Base-by-base conservation (phyloP, 2,888 invertebrate species). In the Limnephilus auricula region DNA sequence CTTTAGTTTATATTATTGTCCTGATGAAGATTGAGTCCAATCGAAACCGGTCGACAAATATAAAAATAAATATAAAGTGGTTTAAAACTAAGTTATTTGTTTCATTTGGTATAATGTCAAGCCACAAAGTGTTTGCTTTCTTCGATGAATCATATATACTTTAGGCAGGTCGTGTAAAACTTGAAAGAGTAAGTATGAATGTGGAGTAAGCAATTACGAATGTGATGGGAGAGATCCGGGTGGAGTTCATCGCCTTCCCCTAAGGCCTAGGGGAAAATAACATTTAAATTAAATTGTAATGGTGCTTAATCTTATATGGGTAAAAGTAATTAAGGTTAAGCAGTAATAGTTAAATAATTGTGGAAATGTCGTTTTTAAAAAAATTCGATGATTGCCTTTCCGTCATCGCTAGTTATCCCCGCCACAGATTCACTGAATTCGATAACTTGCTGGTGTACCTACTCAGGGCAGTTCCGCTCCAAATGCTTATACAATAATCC, bases 401-500 rank as follows among this genome's bases (percentile, higher is more conserved):
- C 65, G 65, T n/a, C 65, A n/a, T n/a, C 65, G 25, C 65, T n/a
- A 25, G 9, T 65, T 65, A 65, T 65, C 25, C 50, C 50, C 50
- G 5, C 50, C 18, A n/a, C 65, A 65, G n/a, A 25, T 65, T n/a
- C 65, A 65, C 25, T 65, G 65, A 65, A 65, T 65, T 65, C 65
- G 65, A 65, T 65, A 65, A 65, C 65, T 65, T 65, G 25, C 65
- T 65, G 18, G 2, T 25, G 65, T 65, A n/a, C 65, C 65, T n/a
- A 65, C 65, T 65, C 65, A n/a, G 25, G 65, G 65, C 65, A 65
- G 65, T 65, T 65, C 65, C 25, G 25, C 65, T 65, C 65, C 65
- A 65, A 65, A 65, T 65, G 65, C 65, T 65, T 65, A 65, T n/a
- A 65, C 65, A 65, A 65, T 65, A 65, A 65, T 65, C 65, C 65